Evolutionary conservation across 1,140 invertebrate species (phyloP).

Genomic region (Ceratina calcarata): DNA sequence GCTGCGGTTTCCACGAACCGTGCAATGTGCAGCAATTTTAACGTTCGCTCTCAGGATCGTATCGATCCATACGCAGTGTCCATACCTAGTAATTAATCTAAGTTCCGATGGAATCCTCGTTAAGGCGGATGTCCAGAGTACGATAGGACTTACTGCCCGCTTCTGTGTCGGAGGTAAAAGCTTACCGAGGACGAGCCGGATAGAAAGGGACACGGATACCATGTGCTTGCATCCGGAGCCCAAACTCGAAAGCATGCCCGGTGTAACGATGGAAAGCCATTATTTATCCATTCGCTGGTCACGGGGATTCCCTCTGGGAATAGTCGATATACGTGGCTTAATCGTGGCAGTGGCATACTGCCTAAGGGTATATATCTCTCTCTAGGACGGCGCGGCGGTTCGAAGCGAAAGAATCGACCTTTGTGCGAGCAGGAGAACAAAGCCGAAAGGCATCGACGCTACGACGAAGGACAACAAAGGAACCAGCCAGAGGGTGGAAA

Average conservation of each 20-base stretch:
- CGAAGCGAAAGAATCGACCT: conserved; percentile 54
- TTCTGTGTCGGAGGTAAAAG: conserved; percentile 31
- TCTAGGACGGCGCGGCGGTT: neutral
- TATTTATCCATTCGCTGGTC: conserved; percentile 75
- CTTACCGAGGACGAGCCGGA: conserved; percentile 30
- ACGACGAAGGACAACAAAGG: conserved; percentile 9
- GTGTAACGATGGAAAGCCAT: conserved; percentile 63
- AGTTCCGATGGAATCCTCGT: conserved; percentile 33
- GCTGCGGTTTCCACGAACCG: neutral
- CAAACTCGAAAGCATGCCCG: conserved; percentile 36
- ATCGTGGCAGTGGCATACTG: conserved; percentile 67
- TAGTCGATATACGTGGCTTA: conserved; percentile 72
- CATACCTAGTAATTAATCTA: neutral
- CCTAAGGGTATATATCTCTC: conserved; percentile 26
- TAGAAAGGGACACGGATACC: conserved; percentile 18
- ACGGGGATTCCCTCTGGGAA: conserved; percentile 70
- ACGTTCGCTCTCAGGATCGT: neutral
- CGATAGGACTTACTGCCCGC: conserved; percentile 31
- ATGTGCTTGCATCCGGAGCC: conserved; percentile 12
- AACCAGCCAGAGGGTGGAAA: neutral
- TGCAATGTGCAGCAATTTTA: neutral
- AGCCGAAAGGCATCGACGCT: conserved; percentile 16
- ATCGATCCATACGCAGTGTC: neutral
- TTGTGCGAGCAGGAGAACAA: conserved; percentile 50
- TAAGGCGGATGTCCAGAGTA: neutral